Percentiles rank a stretch among this genome's conserved stretches.
These are phyloP conservation scores for Leistus spinibarbis DNA, from an alignment of 2,888 invertebrate species.

Conservation along the genomic window DNA sequence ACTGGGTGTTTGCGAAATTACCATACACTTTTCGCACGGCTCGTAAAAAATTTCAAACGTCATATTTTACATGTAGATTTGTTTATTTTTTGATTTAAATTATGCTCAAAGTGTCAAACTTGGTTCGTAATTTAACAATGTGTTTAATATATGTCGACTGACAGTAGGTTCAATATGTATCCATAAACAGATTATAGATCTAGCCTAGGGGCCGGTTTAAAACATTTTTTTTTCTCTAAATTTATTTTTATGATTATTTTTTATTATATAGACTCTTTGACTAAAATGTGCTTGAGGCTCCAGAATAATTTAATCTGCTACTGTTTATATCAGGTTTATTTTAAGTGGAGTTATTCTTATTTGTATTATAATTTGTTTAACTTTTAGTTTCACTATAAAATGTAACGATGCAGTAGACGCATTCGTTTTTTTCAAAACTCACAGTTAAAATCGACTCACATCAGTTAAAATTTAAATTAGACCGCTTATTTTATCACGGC, in stretches of 20 bases:
- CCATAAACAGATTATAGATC: not conserved
- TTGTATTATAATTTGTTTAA: not conserved
- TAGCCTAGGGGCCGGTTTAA: not conserved
- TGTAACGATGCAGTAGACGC: not conserved
- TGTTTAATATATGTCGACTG: not conserved
- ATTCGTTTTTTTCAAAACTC: not conserved
- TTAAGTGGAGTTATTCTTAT: not conserved
- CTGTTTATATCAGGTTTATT: not conserved
- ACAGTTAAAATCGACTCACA: too few species aligned
- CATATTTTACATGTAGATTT: not conserved
- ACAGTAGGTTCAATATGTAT: not conserved
- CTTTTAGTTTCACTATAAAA: not conserved
- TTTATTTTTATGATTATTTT: not conserved
- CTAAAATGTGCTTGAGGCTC: not conserved
- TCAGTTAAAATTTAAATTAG: too few species aligned
- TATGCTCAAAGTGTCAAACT: not conserved
- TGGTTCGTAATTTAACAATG: not conserved
- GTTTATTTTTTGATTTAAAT: not conserved
- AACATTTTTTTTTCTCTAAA: not conserved
- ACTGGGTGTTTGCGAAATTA: conserved; percentile 5
- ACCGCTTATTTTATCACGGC: too few species aligned
- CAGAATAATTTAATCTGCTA: not conserved
- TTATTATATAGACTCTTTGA: not conserved
- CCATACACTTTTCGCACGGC: not conserved
- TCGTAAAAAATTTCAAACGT: not conserved